These are phyloP conservation scores for Sebastes diploproa DNA, from an alignment of 2,797 vertebrate species.

Conservation along the genomic window DNA sequence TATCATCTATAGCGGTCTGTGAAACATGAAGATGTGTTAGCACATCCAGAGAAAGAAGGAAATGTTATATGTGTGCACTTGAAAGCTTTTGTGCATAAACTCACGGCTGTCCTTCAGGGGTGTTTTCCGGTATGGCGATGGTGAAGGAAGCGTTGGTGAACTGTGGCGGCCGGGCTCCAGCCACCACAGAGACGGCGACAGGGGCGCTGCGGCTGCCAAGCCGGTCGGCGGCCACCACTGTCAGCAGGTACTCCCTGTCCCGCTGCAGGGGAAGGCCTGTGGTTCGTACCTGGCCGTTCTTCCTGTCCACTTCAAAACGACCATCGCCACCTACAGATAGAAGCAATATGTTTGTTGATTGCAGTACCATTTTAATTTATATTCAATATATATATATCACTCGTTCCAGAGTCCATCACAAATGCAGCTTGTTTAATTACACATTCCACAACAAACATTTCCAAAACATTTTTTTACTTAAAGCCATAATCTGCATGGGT, in stretches of 20 bases:
- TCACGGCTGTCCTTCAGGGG: slow-evolving; percentile 83
- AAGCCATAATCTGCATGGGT: neutral
- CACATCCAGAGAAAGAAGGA: neutral
- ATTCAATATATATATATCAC: neutral
- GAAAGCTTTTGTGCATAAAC: slow-evolving; percentile 51
- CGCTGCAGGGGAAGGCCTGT: slow-evolving; percentile 86
- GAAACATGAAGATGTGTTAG: neutral
- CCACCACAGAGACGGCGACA: slow-evolving; percentile 84
- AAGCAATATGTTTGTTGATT: neutral
- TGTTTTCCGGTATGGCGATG: slow-evolving; percentile 85
- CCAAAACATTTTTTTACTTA: neutral
- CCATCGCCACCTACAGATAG: slow-evolving; percentile 84
- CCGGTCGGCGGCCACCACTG: slow-evolving; percentile 85
- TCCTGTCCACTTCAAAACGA: slow-evolving; percentile 88
- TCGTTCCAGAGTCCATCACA: neutral
- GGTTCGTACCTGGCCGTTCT: slow-evolving; percentile 86
- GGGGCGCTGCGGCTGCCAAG: slow-evolving; percentile 84
- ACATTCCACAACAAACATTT: neutral
- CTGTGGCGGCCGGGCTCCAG: slow-evolving; percentile 85
- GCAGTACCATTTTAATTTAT: neutral
- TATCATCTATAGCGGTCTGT: neutral
- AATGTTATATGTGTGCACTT: neutral
- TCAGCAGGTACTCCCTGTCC: slow-evolving; percentile 87
- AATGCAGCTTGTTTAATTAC: neutral
- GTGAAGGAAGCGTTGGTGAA: slow-evolving; percentile 86